Evolutionary conservation across 2,113 vertebrate species (phyloP).

Genomic region (Tympanuchus pallidicinctus): DNA sequence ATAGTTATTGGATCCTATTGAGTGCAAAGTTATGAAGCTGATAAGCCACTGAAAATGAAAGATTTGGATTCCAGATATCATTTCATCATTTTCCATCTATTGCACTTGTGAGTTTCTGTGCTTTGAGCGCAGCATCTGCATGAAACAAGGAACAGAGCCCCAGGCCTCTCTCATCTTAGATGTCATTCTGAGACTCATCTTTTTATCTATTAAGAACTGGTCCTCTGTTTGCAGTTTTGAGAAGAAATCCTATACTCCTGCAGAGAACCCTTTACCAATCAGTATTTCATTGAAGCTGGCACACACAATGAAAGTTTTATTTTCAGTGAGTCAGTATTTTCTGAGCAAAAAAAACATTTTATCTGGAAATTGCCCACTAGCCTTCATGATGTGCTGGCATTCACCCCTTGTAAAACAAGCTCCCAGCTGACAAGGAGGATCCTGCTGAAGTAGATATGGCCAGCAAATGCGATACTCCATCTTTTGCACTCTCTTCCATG

Average conservation of each 20-base stretch:
- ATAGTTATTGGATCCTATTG: background rate
- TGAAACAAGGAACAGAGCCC: background rate
- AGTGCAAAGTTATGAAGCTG: background rate
- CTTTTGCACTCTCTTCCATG: background rate
- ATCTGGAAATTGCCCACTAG: background rate
- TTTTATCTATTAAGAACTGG: background rate
- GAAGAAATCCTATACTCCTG: background rate
- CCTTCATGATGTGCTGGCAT: background rate
- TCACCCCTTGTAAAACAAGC: background rate
- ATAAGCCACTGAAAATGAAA: background rate
- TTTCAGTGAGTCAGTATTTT: constrained; percentile 17
- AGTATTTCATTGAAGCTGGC: background rate
- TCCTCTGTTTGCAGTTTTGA: background rate
- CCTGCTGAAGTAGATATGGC: background rate
- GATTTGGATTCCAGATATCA: background rate
- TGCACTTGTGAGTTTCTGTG: background rate
- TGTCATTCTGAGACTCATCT: background rate
- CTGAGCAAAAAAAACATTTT: background rate
- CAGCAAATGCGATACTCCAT: background rate
- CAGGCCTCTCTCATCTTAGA: background rate
- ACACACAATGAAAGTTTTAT: background rate
- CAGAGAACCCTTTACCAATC: background rate
- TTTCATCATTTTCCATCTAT: background rate
- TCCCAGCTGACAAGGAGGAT: background rate
- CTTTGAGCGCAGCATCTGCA: background rate